Evolutionary conservation across 2,888 invertebrate species (phyloP).

Genomic region (Eurytoma adleriae): DNA sequence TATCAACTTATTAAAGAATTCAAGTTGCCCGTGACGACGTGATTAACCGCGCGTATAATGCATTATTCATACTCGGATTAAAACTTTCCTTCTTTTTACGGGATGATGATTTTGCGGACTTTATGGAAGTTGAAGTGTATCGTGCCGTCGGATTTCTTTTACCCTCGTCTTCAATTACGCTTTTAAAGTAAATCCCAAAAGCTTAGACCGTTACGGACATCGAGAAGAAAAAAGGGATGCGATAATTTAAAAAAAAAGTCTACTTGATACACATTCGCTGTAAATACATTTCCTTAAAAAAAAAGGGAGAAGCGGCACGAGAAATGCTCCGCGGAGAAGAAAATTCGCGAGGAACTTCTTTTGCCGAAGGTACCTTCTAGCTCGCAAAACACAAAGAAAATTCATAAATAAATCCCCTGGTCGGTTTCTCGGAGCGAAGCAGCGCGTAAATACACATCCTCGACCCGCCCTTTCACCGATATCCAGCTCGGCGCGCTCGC

Average conservation of each 20-base stretch:
- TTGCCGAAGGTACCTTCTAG: not conserved
- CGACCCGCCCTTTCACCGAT: not conserved
- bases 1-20: slow-evolving; percentile 37
- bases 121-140: not conserved
- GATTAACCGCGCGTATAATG: slow-evolving; percentile 24
- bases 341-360: not conserved
- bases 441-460: slow-evolving; percentile 16
- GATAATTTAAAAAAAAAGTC: no score
- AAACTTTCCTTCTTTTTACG: slow-evolving; percentile 16
- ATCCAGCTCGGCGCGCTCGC: not conserved
- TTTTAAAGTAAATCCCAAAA: no score
- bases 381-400: slow-evolving; percentile 18
- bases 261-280: no score
- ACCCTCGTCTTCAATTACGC: no score
- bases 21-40: slow-evolving; percentile 21
- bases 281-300: no score
- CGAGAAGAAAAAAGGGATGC: no score
- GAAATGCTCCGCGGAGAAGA: not conserved
- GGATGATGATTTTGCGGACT: slow-evolving; percentile 3
- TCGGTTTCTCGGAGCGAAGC: not conserved
- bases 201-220: no score
- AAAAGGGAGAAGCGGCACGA: no score
- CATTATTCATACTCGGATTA: slow-evolving; percentile 21
- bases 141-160: not conserved
- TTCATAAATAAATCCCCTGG: slow-evolving; percentile 21